These are phyloP conservation scores for Cerceris ruficornis DNA, from an alignment of 2,888 invertebrate genomes.

Conservation along the genomic window DNA sequence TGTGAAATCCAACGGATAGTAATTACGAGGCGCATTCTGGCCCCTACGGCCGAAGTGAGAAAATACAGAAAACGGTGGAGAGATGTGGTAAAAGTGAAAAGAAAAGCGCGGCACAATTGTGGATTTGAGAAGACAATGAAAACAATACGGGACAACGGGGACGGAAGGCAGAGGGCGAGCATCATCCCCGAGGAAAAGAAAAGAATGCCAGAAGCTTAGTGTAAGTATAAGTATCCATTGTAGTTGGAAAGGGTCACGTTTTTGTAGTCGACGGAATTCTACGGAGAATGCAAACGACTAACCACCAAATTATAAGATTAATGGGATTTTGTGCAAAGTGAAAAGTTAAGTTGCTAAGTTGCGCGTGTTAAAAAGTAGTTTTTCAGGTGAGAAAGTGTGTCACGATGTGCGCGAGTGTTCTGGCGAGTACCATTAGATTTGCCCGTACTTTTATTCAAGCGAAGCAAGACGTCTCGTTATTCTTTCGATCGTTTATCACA, in stretches of 20 bases:
- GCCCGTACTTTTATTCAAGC: neutral
- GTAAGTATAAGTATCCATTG: conserved; percentile 58
- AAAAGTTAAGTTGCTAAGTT: neutral
- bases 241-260: conserved; percentile 48
- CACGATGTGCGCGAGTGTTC: neutral
- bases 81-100: conserved; percentile 77
- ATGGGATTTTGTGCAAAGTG: conserved; percentile 5
- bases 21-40: conserved; percentile 3
- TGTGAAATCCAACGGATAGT: neutral
- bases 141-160: conserved; percentile 56
- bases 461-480: neutral
- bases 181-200: conserved; percentile 20
- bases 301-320: conserved; percentile 1
- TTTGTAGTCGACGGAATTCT: conserved; percentile 4
- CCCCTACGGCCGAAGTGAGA: neutral
- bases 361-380: neutral
- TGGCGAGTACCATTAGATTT: neutral
- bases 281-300: conserved; percentile 1
- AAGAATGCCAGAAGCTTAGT: conserved; percentile 28
- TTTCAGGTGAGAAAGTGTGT: neutral
- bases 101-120: conserved; percentile 68
- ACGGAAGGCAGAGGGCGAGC: conserved; percentile 17
- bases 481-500: too few species aligned
- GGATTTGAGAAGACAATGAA: conserved; percentile 62
- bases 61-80: conserved; percentile 20